These are phyloP conservation scores for Selene dorsalis DNA, from an alignment of 2,797 vertebrate genomes.

Conservation along the genomic window DNA sequence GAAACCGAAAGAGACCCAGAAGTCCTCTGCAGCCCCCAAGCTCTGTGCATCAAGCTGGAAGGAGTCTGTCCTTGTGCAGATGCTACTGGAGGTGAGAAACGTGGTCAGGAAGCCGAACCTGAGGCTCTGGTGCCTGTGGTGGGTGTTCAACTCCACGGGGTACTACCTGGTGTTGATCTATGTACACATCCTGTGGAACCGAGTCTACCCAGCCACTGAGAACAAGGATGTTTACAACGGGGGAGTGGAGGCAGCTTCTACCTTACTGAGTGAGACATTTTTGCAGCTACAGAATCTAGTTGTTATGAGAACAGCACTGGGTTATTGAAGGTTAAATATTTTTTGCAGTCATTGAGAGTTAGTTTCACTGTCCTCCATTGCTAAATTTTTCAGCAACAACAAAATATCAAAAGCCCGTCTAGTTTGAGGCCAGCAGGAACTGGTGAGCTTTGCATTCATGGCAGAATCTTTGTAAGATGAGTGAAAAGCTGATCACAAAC, in stretches of 20 bases:
- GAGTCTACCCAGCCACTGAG: conserved; percentile 69
- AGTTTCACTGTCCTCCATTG: background rate
- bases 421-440: background rate
- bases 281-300: background rate
- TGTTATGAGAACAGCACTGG: background rate
- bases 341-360: background rate
- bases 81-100: conserved; percentile 86
- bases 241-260: conserved; percentile 91
- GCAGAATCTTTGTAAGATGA: background rate
- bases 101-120: conserved; percentile 83
- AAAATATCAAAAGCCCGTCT: background rate
- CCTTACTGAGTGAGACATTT: conserved; percentile 86
- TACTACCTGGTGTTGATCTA: conserved; percentile 97
- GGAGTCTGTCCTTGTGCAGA: conserved; percentile 79
- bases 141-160: conserved; percentile 94
- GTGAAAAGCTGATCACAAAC: background rate
- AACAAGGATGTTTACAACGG: conserved; percentile 89
- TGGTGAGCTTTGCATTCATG: background rate
- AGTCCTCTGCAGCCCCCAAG: background rate
- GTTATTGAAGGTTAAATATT: background rate
- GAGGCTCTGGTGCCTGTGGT: conserved; percentile 96
- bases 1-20: conserved; percentile 34
- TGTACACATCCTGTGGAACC: conserved; percentile 93
- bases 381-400: conserved; percentile 3
- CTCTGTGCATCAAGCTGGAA: conserved; percentile 65